Conservation (phyloP, 2,113 vertebrate species). For the Lepus timidus region DNA sequence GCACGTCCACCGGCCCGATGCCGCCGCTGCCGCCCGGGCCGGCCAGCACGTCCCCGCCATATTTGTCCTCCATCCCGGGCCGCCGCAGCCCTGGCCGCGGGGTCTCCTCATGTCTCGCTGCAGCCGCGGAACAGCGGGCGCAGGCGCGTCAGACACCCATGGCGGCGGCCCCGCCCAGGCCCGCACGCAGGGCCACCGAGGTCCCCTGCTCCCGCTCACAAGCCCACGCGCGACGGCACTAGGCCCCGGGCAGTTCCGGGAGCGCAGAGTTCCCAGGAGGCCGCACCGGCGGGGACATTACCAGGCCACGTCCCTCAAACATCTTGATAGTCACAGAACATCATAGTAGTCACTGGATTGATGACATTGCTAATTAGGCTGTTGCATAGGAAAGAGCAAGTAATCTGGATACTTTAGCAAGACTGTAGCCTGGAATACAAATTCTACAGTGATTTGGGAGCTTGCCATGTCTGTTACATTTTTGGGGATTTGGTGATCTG, state of each 20-base stretch:
- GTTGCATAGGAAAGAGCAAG: neutral
- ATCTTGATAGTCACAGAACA: neutral
- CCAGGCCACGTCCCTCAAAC: slow-evolving; percentile 72
- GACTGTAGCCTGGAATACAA: neutral
- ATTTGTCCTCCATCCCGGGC: slow-evolving; percentile 92
- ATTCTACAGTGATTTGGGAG: neutral
- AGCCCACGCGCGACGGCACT: neutral
- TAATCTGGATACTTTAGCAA: neutral
- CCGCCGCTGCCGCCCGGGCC: slow-evolving; percentile 71
- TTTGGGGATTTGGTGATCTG: neutral
- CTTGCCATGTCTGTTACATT: neutral
- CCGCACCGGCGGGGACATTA: neutral
- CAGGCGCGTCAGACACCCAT: slow-evolving; percentile 70
- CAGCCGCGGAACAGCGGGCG: slow-evolving; percentile 9
- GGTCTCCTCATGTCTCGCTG: slow-evolving; percentile 71
- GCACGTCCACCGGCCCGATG: slow-evolving; percentile 93
- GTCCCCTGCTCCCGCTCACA: neutral
- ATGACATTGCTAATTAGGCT: neutral
- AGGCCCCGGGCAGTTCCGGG: slow-evolving; percentile 61
- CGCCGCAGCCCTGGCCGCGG: slow-evolving; percentile 61
- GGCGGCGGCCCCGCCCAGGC: slow-evolving; percentile 6
- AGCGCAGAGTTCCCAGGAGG: neutral
- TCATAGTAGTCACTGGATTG: neutral
- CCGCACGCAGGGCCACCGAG: neutral
- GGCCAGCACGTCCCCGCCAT: slow-evolving; percentile 93